phyloP scores from a whole-genome alignment of 2,113 vertebrate species.

The Coreoperca whiteheadi region DNA sequence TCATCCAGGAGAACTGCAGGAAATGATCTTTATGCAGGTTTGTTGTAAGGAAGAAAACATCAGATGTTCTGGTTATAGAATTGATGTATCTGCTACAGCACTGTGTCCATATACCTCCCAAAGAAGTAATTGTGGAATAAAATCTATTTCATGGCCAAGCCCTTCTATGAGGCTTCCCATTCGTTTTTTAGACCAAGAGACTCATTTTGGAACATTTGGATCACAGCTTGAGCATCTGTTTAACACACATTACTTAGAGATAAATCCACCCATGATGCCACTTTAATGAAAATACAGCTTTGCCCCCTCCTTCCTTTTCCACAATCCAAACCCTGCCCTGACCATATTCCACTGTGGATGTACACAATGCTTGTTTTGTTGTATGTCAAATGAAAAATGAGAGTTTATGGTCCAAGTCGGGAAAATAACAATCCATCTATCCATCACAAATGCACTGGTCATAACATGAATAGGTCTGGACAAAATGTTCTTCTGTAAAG shows the following conservation, averaged over 20 bases:
- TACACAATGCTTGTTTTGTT: background rate
- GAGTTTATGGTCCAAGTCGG: too few relatives aligned
- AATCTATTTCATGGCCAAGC: background rate
- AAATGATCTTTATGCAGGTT: background rate
- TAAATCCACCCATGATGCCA: conserved; percentile 52
- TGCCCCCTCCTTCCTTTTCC: background rate
- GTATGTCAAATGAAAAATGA: too few relatives aligned
- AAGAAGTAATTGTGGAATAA: background rate
- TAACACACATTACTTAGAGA: conserved; percentile 45
- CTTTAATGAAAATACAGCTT: conserved; percentile 58
- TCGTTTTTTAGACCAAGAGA: background rate
- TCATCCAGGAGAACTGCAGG: background rate
- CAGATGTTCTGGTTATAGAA: background rate
- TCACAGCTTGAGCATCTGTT: conserved; percentile 52
- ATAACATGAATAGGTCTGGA: too few relatives aligned
- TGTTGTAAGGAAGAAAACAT: background rate
- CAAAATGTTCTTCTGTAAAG: too few relatives aligned
- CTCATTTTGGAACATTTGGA: conserved; percentile 57
- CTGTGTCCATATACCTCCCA: background rate
- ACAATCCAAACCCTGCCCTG: conserved; percentile 17
- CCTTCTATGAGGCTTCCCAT: conserved; percentile 13
- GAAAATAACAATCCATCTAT: too few relatives aligned
- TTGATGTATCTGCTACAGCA: background rate
- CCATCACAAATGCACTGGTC: too few relatives aligned
- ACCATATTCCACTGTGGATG: background rate